Conservation (phyloP, 2,888 invertebrate genomes). For the Arrhopalites spinosus region DNA sequence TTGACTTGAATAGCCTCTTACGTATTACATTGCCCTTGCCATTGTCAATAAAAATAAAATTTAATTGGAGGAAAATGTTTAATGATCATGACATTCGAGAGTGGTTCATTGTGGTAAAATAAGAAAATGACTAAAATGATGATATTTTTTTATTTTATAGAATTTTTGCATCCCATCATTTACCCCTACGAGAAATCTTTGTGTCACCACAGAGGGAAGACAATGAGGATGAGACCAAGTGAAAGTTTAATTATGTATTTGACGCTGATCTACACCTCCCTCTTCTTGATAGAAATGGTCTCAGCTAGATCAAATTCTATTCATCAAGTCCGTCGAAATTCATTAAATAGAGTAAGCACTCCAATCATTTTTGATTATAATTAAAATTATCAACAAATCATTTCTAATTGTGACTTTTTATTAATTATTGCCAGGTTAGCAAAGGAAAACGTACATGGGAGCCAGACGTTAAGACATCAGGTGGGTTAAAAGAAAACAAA, state of each 20-base stretch:
- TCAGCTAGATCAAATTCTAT: neutral
- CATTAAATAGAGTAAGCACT: neutral
- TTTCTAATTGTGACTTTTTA: neutral
- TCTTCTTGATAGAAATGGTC: neutral
- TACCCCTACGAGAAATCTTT: no score
- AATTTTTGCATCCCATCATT: no score
- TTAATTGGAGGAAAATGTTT: no score
- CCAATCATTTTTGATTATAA: neutral
- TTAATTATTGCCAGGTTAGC: neutral
- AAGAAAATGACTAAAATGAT: no score
- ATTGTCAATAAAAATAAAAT: no score
- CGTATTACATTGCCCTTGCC: no score
- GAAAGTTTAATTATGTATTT: neutral
- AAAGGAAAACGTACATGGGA: constrained; percentile 2
- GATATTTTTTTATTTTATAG: no score
- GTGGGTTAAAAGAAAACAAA: no score
- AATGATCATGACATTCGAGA: no score
- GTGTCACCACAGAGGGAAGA: no score
- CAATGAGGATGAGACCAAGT: neutral
- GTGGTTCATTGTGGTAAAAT: no score
- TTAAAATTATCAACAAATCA: neutral
- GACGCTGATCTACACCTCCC: neutral
- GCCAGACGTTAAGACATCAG: neutral
- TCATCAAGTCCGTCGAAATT: neutral
- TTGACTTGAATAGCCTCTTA: no score